These are phyloP conservation scores for Micronycteris hirsuta DNA, from an alignment of 2,113 vertebrate species.

Conservation along the genomic window DNA sequence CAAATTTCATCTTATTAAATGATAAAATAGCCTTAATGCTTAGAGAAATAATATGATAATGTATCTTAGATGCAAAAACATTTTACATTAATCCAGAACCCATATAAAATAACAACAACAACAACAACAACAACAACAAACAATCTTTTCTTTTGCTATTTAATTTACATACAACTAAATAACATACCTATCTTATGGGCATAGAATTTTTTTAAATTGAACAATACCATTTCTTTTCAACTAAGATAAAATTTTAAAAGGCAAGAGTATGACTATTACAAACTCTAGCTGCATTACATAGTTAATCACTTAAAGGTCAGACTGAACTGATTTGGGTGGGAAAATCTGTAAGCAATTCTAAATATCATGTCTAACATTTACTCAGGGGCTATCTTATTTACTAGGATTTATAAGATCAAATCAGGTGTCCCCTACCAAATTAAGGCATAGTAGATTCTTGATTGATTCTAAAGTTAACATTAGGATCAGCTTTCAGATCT, in stretches of 20 bases:
- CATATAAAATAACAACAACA: neutral
- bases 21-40: neutral
- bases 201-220: neutral
- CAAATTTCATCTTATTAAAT: neutral
- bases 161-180: neutral
- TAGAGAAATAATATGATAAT: constrained; percentile 3
- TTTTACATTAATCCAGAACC: neutral
- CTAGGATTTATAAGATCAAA: constrained; percentile 64
- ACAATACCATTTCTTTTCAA: neutral
- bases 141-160: neutral
- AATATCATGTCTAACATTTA: constrained; percentile 58
- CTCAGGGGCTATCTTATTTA: constrained; percentile 66
- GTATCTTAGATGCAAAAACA: neutral
- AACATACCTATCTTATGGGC: neutral
- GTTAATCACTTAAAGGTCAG: constrained; percentile 26
- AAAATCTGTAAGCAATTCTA: constrained; percentile 51
- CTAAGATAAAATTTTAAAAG: neutral
- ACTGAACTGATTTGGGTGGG: constrained; percentile 21
- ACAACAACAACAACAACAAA: neutral
- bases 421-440: constrained; percentile 44
- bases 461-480: constrained; percentile 68
- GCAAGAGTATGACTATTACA: neutral
- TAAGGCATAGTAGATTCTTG: constrained; percentile 63
- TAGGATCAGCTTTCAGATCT: constrained; percentile 55
- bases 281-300: neutral